Evolutionary conservation across 2,113 vertebrate genomes (phyloP), one percentile per base, ranked within the genome.

Genomic region (Plectropomus leopardus): DNA sequence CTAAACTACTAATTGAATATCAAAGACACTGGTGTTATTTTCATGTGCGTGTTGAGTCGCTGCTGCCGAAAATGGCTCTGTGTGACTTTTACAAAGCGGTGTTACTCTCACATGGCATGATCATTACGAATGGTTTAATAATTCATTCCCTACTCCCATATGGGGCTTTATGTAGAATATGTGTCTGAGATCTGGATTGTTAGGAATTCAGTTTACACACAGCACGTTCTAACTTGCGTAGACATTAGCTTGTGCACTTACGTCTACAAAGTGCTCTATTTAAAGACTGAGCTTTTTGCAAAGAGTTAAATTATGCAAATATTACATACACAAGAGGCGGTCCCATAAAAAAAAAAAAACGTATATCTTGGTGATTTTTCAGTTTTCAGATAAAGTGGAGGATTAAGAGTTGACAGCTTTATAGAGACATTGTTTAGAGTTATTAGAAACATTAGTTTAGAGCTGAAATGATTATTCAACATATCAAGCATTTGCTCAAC

Each of bases 101-200:
- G 83, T 80, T 69, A 53, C 55, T 82, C 55, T 81, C 74, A 34
- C 51, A 53, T 67, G 50, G 16, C 42, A 7, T 73, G 55, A 84
- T 86, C 76, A 86, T 89, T 83, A 76, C 76, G 55, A 86, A 83
- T 30, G 63, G 23, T 78, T 86, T 65, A 90, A 93, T 92, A 88
- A 92, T 88, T 91, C 42, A 88, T 89, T 60, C 13, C n/a, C 54
- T 34, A 24, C 51, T 81, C 82, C 66, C 84, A 34, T 74, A 68
- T 84, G 86, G 80, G 86, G 66, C 45, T 80, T 86, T 81, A 72
- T 88, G 70, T 76, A 74, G 53, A 79, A 76, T 63, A 47, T 45
- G 59, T 72, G n/a, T 66, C 79, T 74, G 51, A 76, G 55, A 71
- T 78, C 30, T 30, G 28, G 60, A 76, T 76, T 83, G 68, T 73